Evolutionary conservation across 2,797 vertebrate genomes (phyloP), one percentile per base, ranked within the genome.

Genomic region (Triplophysa bombifrons): DNA sequence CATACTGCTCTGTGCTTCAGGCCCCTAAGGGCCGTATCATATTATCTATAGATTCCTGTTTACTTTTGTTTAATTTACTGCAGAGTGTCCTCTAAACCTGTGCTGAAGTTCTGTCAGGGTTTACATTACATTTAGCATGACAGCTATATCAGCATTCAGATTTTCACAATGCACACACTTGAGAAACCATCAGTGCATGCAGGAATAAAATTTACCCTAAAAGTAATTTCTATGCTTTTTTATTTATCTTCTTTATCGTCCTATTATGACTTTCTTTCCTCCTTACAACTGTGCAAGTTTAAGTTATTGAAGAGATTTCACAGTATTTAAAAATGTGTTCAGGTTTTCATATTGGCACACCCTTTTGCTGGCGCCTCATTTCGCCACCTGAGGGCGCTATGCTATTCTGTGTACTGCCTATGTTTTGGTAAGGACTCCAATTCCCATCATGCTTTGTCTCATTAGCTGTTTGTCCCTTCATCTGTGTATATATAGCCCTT

Each of bases 11-110:
- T 53, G 56, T 41, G 4, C 66, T 69, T 60, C 25, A 61, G 25
- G 19, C 41, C 53, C 65, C 55, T 22, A 12, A 60, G 44, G 65
- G 20, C 7, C 0, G 9, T 50, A 19, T 77, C 25, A 48, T 34
- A 60, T 77, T 34, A 77, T 60, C 55, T 50, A 16, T 69, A 69
- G 55, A 69, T 68, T 77, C 55, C 67, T 53, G 16, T 77, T 77
- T 60, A 60, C 41, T 34, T 58, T 77, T 77, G 65, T 69, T 60
- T 38, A 25, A 60, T 60, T 69, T 60, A 5, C 64, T 27, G 22
- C 22, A 27, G 19, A 77, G 41, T 25, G 0, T 22, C 9, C 19
- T 77, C 41, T 38, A 60, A 51, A 17, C 41, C 25, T 69, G 63
- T 20, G 19, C 11, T 65, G 13, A 8, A 68, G 30, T 46, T 17